Evolutionary conservation across 1,140 invertebrate genomes (phyloP), one percentile per base, ranked within the genome.

Genomic region (Drusus annulatus): DNA sequence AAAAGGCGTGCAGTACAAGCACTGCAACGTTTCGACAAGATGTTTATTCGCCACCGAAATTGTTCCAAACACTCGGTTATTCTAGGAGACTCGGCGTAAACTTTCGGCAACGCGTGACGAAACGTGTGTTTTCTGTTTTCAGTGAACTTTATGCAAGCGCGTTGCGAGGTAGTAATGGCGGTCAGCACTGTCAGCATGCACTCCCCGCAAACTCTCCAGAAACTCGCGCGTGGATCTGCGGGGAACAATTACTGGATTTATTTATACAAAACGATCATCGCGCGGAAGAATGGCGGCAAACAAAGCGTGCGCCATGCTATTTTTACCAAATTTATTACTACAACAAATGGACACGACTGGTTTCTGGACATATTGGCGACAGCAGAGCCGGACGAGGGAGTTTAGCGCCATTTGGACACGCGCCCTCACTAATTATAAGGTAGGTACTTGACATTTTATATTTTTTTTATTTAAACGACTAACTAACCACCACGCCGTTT

Each of bases 1-100:
- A 45, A 45, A 23, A 60, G 17, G 19, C 23, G 3, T 60, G 19
- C 56, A 23, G 10, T 60, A 8, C 56, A 15, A n/a, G 36, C 16
- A 1, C 25, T 65, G 62, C 19, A 71, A 25, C n/a, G 50, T 71
- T 71, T 51, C 68, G 23, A 21, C n/a, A 52, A 51, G 45, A 52
- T 19, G 52, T 19, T 23, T 31, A 68, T 31, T 68, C 45, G 7
- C 45, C 19, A 71, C 45, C 15, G 17, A 31, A 68, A 71, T 8
- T 71, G 62, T 65, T 65, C 62, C 28, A 71, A 45, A 45, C 13
- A 45, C 68, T 52, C 45, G 45, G 68, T 71, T 71, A 71, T 71
- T 71, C 68, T 71, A 71, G 68, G 68, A 71, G 54, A 45, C 25
- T 36, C 17, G 56, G 23, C 25, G 8, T 71, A 51, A 71, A 71